Conservation (phyloP, 2,797 vertebrate genomes). For the Glyptemys insculpta region DNA sequence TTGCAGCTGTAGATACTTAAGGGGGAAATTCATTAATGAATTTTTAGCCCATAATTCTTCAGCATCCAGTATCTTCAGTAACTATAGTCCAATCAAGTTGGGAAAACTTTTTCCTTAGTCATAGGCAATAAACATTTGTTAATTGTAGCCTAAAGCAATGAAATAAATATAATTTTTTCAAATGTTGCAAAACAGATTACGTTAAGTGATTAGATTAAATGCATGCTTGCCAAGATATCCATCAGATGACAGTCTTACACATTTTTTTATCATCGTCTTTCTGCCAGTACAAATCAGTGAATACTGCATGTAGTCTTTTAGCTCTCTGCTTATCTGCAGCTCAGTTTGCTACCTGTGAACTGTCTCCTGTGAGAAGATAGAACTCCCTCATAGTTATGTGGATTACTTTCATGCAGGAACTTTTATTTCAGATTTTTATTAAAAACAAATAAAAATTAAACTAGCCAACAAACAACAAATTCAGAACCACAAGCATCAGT, state of each 20-base stretch:
- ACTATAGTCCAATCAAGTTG: neutral
- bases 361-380: neutral
- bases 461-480: neutral
- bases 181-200: neutral
- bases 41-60: neutral
- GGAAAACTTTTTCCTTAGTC: neutral
- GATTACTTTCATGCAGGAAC: neutral
- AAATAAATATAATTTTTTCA: constrained; percentile 16
- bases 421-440: neutral
- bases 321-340: neutral
- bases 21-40: neutral
- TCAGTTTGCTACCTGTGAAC: neutral
- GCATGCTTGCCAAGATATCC: neutral
- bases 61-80: neutral
- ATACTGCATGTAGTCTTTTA: neutral
- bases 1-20: neutral
- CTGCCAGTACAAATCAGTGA: neutral
- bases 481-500: neutral
- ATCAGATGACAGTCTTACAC: neutral
- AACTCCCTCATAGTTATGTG: neutral
- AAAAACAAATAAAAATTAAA: neutral
- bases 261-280: neutral
- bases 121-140: neutral
- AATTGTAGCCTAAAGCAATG: constrained; percentile 7
- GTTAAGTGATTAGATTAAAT: neutral